Evolutionary conservation across 2,113 vertebrate genomes (phyloP), one percentile per base, ranked within the genome.

Genomic region (Apeltes quadracus): DNA sequence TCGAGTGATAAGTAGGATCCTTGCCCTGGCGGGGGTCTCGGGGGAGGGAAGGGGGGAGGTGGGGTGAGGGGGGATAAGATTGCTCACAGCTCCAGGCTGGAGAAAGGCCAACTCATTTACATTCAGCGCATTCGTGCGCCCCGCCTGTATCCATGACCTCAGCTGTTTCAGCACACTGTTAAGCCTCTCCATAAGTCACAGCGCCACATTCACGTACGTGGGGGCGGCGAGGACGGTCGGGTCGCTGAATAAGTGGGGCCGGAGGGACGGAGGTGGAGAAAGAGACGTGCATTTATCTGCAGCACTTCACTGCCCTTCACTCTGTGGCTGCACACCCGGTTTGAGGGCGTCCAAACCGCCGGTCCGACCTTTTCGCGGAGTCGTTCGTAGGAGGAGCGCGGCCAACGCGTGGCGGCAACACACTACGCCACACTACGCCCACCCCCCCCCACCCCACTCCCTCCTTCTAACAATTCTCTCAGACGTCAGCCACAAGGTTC

Each of bases 131-230:
- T 54, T 27, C 32, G 1, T 32, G 75, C 67, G 65, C 77, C 77
- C 66, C 43, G 71, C 61, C 80, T 73, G 72, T 82, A 85, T 90
- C 69, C 82, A 83, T 87, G 83, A 87, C 86, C 87, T 91, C 86
- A 89, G 84, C 88, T 85, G 86, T 85, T 87, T 86, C 72, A 54
- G 69, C 72, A 58, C 70, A 61, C 74, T 48, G 81, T 81, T 79
- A 86, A 79, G 79, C 82, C 79, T 53, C 77, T 72, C 84, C 83
- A 86, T 86, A 81, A 88, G 75, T 88, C 87, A 78, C 16, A 72
- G 72, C 22, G 12, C 80, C 78, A 76, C 78, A 73, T 74, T 74
- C 68, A 46, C 77, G 81, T 73, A 81, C 75, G 43, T 32, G 61
- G 74, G 58, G 71, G 65, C 22, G 61, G 61, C 69, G 69, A 39